Evolutionary conservation across 2,797 vertebrate species (phyloP), one percentile per base, ranked within the genome.

Genomic region (Masticophis lateralis): DNA sequence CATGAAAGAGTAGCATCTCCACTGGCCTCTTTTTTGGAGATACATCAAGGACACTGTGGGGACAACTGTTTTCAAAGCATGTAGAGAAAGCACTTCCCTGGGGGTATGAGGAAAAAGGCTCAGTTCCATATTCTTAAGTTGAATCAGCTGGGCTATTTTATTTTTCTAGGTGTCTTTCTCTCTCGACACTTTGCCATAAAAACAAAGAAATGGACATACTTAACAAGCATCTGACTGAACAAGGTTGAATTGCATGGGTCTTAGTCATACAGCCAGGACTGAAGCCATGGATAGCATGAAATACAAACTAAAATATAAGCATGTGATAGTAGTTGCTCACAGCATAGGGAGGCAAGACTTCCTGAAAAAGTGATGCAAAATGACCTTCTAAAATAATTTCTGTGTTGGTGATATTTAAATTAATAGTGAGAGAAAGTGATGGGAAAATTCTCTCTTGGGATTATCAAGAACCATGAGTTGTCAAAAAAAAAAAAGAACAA

Each of bases 141-240:
- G 89, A 91, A 83, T 87, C 47, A 43, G 55, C 51, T 69, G 22
- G 0, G 53, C 1, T 59, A 69, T 11, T 89, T 91, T 94, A 91
- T 43, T 95, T 94, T 94, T 32, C 43, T 94, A 94, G 87, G 55
- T 93, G 47, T 63, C 6, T 88, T 93, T 92, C n/a, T 90, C 86
- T 94, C 74, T 93, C 90, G 86, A 88, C 87, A 8, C 4, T 89
- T 66, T 55, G 16, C 57, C 3, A 37, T 25, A 43, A 20, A 66
- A 87, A 27, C 28, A 57, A 32, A 13, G 25, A 79, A 89, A 89
- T 90, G 32, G 14, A 69, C 43, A 90, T 18, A 32, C 61, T 92
- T 57, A 47, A 56, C 55, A 94, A 89, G 86, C 92, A 90, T 16
- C 18, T 8, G 18, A 57, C 90, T 93, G 92, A 74, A 86, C 4